A percentile compares a stretch with the other conserved stretches of the same genome.
phyloP scores from a whole-genome alignment of 1,140 invertebrate genomes.

The Calliphora vicina region DNA sequence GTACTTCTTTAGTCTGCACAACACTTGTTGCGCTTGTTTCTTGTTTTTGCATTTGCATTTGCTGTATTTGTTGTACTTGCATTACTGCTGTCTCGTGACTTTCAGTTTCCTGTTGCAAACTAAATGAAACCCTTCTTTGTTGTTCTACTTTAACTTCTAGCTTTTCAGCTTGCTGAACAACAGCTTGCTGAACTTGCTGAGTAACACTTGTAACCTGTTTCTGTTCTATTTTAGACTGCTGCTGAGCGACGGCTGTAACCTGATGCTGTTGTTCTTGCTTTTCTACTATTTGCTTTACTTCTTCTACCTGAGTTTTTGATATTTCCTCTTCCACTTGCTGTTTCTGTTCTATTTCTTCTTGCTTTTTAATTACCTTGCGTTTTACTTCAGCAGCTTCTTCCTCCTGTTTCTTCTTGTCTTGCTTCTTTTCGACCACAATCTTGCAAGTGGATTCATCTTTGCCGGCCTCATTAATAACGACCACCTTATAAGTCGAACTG shows the following conservation, averaged over 20 bases:
- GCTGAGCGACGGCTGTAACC: background rate
- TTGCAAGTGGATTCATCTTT: constrained; percentile 81
- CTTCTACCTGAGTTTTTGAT: background rate
- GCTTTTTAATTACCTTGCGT: constrained; percentile 51
- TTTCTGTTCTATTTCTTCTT: constrained; percentile 42
- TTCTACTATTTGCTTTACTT: constrained; percentile 19
- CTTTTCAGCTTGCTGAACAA: background rate
- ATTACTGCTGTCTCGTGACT: background rate
- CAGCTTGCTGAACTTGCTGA: background rate
- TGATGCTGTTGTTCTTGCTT: background rate
- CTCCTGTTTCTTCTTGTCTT: constrained; percentile 54
- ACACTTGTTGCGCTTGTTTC: background rate
- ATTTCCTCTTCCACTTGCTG: constrained; percentile 29
- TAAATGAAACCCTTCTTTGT: constrained; percentile 15
- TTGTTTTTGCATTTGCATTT: background rate
- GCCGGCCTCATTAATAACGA: constrained; percentile 84
- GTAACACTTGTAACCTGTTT: no score
- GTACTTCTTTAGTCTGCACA: no score
- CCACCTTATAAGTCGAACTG: constrained; percentile 79
- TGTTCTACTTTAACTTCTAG: constrained; percentile 1
- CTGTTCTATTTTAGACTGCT: background rate
- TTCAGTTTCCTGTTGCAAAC: background rate
- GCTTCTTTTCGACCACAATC: constrained; percentile 69
- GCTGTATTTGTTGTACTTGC: background rate
- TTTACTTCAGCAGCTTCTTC: constrained; percentile 49